These are phyloP conservation scores for Pseudochirops corinnae DNA, from an alignment of 2,797 vertebrate species.

Conservation along the genomic window DNA sequence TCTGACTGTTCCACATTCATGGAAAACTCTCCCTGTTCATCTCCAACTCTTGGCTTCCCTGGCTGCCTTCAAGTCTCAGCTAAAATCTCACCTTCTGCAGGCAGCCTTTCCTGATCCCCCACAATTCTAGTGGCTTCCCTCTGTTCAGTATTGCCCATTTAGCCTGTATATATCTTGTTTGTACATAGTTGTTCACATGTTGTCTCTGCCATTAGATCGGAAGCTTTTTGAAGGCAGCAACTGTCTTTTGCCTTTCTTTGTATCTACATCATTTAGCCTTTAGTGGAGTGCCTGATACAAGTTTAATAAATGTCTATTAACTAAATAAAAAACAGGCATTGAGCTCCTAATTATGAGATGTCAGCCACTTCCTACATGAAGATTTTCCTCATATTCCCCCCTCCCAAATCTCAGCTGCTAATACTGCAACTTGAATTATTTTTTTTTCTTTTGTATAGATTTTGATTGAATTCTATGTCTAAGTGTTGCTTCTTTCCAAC, in stretches of 20 bases:
- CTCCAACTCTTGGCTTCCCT: background rate
- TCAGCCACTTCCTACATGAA: background rate
- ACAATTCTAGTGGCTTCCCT: background rate
- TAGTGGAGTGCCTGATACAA: background rate
- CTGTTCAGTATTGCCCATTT: conserved; percentile 13
- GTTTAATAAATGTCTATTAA: background rate
- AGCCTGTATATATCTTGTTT: background rate
- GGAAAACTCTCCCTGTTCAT: background rate
- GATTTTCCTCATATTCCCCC: background rate
- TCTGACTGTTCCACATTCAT: background rate
- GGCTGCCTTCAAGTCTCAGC: background rate
- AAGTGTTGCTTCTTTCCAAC: background rate
- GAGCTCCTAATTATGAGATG: background rate
- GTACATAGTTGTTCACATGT: background rate
- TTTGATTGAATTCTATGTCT: background rate
- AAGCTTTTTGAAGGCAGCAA: conserved; percentile 56
- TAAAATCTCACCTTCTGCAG: background rate
- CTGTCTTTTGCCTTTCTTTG: background rate
- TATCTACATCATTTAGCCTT: background rate
- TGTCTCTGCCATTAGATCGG: background rate
- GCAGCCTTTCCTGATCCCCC: background rate
- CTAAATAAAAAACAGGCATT: background rate
- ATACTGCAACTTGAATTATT: background rate
- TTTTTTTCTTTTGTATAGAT: background rate
- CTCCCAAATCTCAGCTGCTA: background rate